phyloP scores from a whole-genome alignment of 2,888 invertebrate species.

The Pammene aurita region DNA sequence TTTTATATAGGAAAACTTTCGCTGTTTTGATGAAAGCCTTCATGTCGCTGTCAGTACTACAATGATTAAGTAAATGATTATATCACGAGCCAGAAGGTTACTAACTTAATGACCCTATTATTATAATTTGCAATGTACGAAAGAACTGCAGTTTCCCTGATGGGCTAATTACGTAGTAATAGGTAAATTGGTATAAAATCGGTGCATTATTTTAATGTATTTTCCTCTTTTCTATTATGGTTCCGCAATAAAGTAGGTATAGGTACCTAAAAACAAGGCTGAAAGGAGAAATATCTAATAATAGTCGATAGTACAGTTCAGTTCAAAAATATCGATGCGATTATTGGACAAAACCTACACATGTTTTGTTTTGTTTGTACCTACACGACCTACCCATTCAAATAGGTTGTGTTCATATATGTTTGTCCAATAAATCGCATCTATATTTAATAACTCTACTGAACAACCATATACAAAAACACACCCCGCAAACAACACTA shows the following conservation, averaged over 20 bases:
- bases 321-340: no score
- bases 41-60: constrained; percentile 28
- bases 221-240: neutral
- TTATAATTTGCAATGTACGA: constrained; percentile 3
- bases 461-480: no score
- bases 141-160: constrained; percentile 1
- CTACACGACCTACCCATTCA: no score
- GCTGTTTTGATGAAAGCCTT: constrained; percentile 48
- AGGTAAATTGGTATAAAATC: neutral
- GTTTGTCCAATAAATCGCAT: no score
- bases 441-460: no score
- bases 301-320: no score
- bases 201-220: neutral
- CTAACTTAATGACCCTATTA: constrained; percentile 18
- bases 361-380: no score
- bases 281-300: neutral
- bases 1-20: constrained; percentile 52
- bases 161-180: constrained; percentile 10
- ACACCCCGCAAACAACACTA: no score
- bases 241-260: constrained; percentile 1
- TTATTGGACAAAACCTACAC: no score
- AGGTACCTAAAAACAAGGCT: neutral
- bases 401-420: no score
- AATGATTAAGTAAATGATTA: neutral
- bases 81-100: neutral